phyloP scores from a whole-genome alignment of 2,888 invertebrate species.

The Rhaphigaster nebulosa region DNA sequence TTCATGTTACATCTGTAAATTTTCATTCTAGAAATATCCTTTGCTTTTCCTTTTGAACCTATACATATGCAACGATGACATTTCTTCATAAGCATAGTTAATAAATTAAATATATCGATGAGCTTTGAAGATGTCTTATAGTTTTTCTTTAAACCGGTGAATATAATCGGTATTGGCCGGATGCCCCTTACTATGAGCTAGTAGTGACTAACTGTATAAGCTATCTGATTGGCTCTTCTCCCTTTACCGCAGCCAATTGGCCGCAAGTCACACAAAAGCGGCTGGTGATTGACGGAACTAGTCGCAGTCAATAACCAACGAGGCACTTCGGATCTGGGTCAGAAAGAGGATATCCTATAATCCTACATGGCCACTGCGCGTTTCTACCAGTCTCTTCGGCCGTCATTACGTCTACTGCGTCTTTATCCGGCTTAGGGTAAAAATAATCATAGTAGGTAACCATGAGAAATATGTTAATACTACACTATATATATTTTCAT shows the following conservation, averaged over 20 bases:
- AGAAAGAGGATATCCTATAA: constrained; percentile 30
- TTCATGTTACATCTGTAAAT: too few relatives aligned
- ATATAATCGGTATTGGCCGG: not conserved
- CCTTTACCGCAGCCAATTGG: not conserved
- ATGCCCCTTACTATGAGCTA: not conserved
- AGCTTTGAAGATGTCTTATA: not conserved
- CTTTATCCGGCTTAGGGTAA: not conserved
- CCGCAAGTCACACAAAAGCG: constrained; percentile 15
- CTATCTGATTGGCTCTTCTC: constrained; percentile 14
- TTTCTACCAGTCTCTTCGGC: not conserved
- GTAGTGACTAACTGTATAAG: not conserved
- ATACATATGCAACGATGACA: too few relatives aligned
- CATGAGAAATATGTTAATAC: too few relatives aligned
- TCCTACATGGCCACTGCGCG: not conserved
- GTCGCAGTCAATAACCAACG: constrained; percentile 31
- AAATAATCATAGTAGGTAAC: not conserved
- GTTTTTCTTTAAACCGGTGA: not conserved
- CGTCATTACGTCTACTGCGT: not conserved
- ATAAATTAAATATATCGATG: too few relatives aligned
- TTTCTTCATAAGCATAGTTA: too few relatives aligned
- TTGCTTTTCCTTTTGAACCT: too few relatives aligned
- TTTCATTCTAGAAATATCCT: too few relatives aligned
- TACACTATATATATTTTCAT: too few relatives aligned
- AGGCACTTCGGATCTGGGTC: not conserved
- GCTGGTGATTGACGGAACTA: not conserved